These are phyloP conservation scores for Tupaia chinensis DNA, from an alignment of 2,113 vertebrate genomes.

Conservation along the genomic window DNA sequence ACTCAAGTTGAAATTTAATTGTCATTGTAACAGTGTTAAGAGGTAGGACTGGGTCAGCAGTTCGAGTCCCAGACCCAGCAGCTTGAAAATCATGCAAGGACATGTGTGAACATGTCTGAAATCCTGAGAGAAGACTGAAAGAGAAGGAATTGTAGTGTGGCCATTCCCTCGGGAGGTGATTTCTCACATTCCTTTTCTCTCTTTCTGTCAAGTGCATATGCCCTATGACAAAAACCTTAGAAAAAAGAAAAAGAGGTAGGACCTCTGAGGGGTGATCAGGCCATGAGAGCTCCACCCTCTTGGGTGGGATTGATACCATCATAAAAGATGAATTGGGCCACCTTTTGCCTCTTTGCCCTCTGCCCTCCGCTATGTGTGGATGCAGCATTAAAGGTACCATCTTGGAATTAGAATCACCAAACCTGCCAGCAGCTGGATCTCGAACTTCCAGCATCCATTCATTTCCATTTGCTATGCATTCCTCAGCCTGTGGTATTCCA, in stretches of 20 bases:
- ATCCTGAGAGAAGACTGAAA: too few relatives aligned
- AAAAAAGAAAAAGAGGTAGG: neutral
- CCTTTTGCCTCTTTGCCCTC: neutral
- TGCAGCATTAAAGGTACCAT: neutral
- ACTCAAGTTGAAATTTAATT: neutral
- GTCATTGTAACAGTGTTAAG: neutral
- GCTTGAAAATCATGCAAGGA: too few relatives aligned
- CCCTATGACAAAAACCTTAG: too few relatives aligned
- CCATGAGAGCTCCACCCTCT: neutral
- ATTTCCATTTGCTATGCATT: accelerated
- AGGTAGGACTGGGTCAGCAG: neutral
- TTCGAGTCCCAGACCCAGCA: too few relatives aligned
- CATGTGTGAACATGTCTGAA: too few relatives aligned
- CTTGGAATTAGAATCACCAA: neutral
- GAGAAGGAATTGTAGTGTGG: too few relatives aligned
- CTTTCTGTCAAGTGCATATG: too few relatives aligned
- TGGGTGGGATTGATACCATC: neutral
- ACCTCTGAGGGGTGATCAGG: neutral
- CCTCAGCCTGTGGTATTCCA: neutral
- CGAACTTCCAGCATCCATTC: neutral
- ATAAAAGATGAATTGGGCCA: neutral
- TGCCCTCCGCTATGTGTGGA: neutral
- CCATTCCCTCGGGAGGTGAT: too few relatives aligned
- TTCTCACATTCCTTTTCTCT: too few relatives aligned
- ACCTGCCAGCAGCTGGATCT: neutral